Evolutionary conservation across 2,888 invertebrate species (phyloP), one percentile per base, ranked within the genome.

Genomic region (Sceliomorpha sp.): DNA sequence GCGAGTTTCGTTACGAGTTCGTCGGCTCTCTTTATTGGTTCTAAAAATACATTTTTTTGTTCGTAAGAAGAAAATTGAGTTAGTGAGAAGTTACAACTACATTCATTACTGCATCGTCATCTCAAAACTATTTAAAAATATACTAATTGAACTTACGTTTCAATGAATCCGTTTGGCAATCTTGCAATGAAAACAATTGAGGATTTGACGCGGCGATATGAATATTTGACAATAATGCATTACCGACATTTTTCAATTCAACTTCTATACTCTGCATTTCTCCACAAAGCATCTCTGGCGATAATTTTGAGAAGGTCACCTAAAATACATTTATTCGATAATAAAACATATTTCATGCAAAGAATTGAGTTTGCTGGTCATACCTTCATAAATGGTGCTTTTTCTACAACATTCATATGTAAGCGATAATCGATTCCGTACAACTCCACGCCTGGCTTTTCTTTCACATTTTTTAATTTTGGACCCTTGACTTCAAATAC

Each of bases 341-440:
- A 63, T 44, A 40, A 36, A n/a, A n/a, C n/a, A n/a, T n/a, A n/a
- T n/a, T n/a, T n/a, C n/a, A n/a, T n/a, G n/a, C n/a, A n/a, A n/a
- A n/a, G n/a, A n/a, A n/a, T n/a, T n/a, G n/a, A n/a, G n/a, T n/a
- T n/a, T n/a, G n/a, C n/a, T n/a, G n/a, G n/a, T n/a, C n/a, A n/a
- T n/a, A 94, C 95, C 91, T 95, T 94, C 79, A 98, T 89, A 79
- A 94, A 93, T 0, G 98, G 96, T 68, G 96, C 93, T 72, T 93
- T 92, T 8, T 95, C 93, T 37, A 94, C 92, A 45, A 98, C 91
- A 70, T 91, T 91, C 55, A 97, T 92, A 73, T 93, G 91, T 48
- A 98, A 90, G 70, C 95, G 90, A 74, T 92, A 92, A 84, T 95
- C 94, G 9, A 89, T 88, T 5, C 90, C 91, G 73, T 91, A 91